Base-by-base conservation (phyloP, 2,888 invertebrate genomes). In the Phlogophora meticulosa region DNA sequence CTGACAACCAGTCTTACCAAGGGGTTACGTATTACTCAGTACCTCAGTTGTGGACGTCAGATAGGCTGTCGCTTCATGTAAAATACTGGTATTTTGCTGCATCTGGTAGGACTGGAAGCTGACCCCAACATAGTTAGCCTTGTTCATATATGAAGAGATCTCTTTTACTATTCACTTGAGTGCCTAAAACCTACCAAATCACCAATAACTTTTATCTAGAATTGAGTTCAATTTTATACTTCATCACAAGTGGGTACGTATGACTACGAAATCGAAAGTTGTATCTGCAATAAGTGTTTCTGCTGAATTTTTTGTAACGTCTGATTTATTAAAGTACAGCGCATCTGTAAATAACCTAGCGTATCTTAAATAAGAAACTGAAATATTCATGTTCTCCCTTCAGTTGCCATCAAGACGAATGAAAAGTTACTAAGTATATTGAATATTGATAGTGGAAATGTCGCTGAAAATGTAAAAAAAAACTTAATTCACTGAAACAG, bases 331-430 rank as follows among this genome's bases (percentile, higher is more conserved):
- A 22, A 36, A 36, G 28, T 72, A 20, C 10, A 28, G 5, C n/a
- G 36, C 20, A 36, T 22, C 15, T 57, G 17, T 2, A 28, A 15
- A 17, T 36, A 46, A 40, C 15, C 11, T 42, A 45, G n/a, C 45
- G 17, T 11, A 20, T 43, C 17, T 28, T 24, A 32, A n/a, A 53
- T 38, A 49, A 64, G 32, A 64, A 38, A 72, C 22, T 64, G 4
- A 55, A 72, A 64, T 72, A 40, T 40, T 43, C 9, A 48, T 62
- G 28, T 2, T 34, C 22, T 38, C 4, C 5, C 10, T 43, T 24
- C 43, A n/a, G 13, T 49, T 17, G 7, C 11, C 7, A 55, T 40
- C 11, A 24, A 20, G 34, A 51, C 20, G 34, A 32, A 61, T 45
- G 38, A 49, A 53, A 64, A 38, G 24, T 22, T 38, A 3, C 42